These are phyloP conservation scores for Dasypolia templi DNA, from an alignment of 2,888 invertebrate genomes.

Conservation along the genomic window DNA sequence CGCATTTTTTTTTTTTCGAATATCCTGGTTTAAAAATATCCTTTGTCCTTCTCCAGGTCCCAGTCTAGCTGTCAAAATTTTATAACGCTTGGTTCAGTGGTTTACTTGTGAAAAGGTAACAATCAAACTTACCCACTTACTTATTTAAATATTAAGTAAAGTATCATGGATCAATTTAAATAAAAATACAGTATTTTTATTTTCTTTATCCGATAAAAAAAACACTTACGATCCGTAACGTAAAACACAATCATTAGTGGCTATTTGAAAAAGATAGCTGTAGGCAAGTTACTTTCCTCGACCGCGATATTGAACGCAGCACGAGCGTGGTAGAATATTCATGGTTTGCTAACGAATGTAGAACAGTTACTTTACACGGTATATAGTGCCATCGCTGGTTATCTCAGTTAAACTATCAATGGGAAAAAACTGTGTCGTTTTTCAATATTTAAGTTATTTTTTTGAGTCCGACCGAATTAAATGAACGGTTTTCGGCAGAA, in stretches of 20 bases:
- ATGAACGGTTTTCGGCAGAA: background rate
- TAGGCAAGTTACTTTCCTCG: constrained; percentile 38
- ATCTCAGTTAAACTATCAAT: constrained; percentile 27
- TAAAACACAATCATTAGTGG: background rate
- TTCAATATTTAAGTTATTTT: background rate
- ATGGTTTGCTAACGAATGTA: constrained; percentile 71
- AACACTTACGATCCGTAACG: background rate
- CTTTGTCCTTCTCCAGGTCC: background rate
- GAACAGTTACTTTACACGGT: constrained; percentile 50
- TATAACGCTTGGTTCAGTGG: background rate
- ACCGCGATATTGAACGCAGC: constrained; percentile 26
- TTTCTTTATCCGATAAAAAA: too few relatives aligned
- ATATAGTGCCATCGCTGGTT: constrained; percentile 49
- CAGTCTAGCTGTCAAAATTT: background rate
- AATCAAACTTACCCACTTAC: background rate
- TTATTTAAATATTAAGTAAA: background rate
- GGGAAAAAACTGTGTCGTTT: background rate
- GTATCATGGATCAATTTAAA: background rate
- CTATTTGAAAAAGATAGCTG: background rate
- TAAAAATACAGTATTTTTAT: background rate
- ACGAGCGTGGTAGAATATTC: constrained; percentile 69
- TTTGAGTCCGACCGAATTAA: fast-evolving
- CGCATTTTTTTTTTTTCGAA: background rate
- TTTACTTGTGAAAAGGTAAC: background rate
- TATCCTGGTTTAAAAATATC: background rate